Conservation (phyloP, 2,888 invertebrate species). For the Ectemnius lituratus region DNA sequence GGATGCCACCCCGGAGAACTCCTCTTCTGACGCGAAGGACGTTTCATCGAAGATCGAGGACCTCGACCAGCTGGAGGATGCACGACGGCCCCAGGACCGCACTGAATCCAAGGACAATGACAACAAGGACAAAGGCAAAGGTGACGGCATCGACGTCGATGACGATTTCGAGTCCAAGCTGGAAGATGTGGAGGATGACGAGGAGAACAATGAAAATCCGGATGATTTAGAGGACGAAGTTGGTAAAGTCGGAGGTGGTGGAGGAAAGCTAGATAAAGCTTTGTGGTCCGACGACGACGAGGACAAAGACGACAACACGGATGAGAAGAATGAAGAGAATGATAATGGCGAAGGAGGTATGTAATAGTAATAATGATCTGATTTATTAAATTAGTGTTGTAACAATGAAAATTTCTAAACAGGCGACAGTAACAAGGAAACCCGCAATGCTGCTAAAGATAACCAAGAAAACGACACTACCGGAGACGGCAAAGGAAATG, state of each 20-base stretch:
- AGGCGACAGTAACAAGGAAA: too few relatives aligned
- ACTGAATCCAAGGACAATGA: background rate
- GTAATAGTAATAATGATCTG: too few relatives aligned
- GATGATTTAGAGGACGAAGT: conserved; percentile 95
- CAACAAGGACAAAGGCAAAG: conserved; percentile 82
- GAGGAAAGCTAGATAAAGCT: conserved; percentile 88
- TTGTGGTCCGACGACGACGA: conserved; percentile 92
- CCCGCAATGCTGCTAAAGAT: too few relatives aligned
- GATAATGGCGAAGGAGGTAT: conserved; percentile 63
- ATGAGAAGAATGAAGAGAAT: conserved; percentile 77
- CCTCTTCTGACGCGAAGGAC: conserved; percentile 87
- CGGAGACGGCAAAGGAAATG: conserved; percentile 80
- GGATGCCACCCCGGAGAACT: conserved; percentile 89
- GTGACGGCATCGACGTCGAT: conserved; percentile 95
- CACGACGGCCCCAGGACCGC: conserved; percentile 84
- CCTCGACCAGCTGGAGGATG: conserved; percentile 96
- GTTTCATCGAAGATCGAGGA: conserved; percentile 95
- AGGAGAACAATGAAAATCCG: conserved; percentile 82
- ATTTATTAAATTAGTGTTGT: too few relatives aligned
- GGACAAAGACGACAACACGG: conserved; percentile 79
- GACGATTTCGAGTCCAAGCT: conserved; percentile 95
- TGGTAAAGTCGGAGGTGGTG: conserved; percentile 95
- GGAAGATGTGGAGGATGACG: conserved; percentile 87
- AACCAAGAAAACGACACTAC: conserved; percentile 15
- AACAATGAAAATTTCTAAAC: too few relatives aligned